Conservation (phyloP, 2,113 vertebrate species). For the Eulemur macaco region DNA sequence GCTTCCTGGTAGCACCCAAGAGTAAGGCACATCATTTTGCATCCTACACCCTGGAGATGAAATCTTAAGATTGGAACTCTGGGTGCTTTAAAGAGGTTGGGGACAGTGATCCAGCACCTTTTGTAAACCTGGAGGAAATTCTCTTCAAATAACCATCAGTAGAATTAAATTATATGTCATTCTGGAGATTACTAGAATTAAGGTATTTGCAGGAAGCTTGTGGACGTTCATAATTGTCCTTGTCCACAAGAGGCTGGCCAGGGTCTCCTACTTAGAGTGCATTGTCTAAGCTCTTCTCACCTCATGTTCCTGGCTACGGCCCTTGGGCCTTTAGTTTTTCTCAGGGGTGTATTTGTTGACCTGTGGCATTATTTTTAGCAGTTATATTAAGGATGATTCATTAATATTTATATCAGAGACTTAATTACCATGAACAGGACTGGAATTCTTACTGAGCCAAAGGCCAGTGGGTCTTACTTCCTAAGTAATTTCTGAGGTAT, state of each 20-base stretch:
- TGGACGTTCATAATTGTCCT: background rate
- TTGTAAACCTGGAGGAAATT: background rate
- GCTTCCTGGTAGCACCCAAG: background rate
- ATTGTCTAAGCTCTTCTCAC: background rate
- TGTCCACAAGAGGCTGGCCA: background rate
- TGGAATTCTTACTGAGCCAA: background rate
- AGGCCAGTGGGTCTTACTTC: background rate
- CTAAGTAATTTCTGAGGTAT: conserved; percentile 14
- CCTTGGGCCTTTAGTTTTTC: background rate
- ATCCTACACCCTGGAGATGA: background rate
- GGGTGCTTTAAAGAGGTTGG: background rate
- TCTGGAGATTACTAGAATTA: background rate
- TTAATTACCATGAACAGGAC: background rate
- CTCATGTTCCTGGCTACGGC: background rate
- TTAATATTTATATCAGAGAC: background rate
- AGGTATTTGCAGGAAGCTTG: background rate
- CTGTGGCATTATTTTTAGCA: background rate
- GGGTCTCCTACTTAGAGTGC: background rate
- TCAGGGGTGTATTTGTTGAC: background rate
- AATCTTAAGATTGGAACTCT: background rate
- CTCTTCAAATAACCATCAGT: background rate
- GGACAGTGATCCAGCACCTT: background rate
- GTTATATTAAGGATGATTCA: background rate
- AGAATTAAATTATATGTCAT: background rate
- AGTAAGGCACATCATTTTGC: background rate